Percentiles rank a stretch among this genome's conserved stretches.
These are phyloP conservation scores for Antedon mediterranea DNA, from an alignment of 53 echinoderm and acorn worm species.

Conservation along the genomic window DNA sequence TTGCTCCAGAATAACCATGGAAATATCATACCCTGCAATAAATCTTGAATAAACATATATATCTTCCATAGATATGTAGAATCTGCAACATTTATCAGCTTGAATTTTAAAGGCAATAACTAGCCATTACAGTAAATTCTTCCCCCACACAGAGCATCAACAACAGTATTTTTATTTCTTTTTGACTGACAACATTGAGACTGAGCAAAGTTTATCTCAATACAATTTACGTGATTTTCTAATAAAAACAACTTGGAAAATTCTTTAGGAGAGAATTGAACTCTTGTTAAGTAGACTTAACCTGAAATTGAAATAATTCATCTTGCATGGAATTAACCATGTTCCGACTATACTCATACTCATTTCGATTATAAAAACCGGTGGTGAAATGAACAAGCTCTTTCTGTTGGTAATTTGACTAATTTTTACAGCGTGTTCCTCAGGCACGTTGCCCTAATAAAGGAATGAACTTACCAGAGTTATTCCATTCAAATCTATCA, in stretches of 20 bases:
- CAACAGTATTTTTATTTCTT: too few relatives aligned
- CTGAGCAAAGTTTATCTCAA: too few relatives aligned
- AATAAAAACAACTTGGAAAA: background rate
- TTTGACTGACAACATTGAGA: too few relatives aligned
- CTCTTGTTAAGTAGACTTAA: background rate
- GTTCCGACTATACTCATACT: background rate
- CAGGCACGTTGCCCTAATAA: background rate
- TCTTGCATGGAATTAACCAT: background rate
- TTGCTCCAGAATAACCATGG: too few relatives aligned
- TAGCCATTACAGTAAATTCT: too few relatives aligned
- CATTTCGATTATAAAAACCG: background rate
- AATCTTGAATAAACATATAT: too few relatives aligned
- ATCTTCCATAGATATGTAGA: too few relatives aligned
- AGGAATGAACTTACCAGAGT: background rate
- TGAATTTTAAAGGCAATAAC: too few relatives aligned
- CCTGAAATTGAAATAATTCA: background rate
- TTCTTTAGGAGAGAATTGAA: background rate
- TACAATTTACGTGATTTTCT: background rate
- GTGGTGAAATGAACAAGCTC: background rate
- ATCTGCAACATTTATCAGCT: too few relatives aligned
- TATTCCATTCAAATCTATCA: background rate
- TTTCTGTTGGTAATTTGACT: background rate
- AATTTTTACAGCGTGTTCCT: background rate
- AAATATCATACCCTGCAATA: too few relatives aligned
- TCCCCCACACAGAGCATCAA: too few relatives aligned